Evolutionary conservation across 2,888 invertebrate genomes (phyloP).

Genomic region (Hypsopygia costalis): DNA sequence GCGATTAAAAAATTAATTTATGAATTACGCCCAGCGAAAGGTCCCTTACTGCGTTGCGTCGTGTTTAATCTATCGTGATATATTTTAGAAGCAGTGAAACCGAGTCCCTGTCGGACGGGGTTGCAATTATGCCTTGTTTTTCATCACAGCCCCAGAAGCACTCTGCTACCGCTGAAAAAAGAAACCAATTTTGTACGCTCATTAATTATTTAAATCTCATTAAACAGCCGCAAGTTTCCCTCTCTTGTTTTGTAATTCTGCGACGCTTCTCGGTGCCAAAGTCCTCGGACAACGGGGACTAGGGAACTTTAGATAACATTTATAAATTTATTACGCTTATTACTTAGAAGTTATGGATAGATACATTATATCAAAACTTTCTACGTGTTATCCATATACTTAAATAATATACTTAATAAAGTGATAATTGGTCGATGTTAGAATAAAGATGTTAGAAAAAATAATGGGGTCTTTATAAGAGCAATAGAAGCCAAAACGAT

Average conservation of each 20-base stretch:
- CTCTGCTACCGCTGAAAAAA: constrained; percentile 59
- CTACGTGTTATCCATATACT: too few species aligned
- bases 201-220: constrained; percentile 81
- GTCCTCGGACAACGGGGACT: constrained; percentile 43
- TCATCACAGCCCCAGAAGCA: constrained; percentile 60
- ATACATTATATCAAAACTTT: too few species aligned
- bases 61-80: constrained; percentile 23
- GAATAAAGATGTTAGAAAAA: too few species aligned
- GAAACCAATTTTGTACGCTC: constrained; percentile 78
- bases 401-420: too few species aligned
- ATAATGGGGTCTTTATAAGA: too few species aligned
- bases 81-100: constrained; percentile 22
- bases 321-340: constrained; percentile 7
- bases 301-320: constrained; percentile 18
- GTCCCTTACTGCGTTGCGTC: constrained; percentile 38
- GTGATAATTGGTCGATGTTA: too few species aligned
- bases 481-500: too few species aligned
- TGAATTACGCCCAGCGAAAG: constrained; percentile 43
- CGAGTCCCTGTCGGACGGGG: constrained; percentile 47
- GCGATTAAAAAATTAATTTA: constrained; percentile 57
- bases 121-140: constrained; percentile 70
- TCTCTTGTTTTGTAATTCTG: constrained; percentile 62
- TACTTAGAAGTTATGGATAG: not conserved
- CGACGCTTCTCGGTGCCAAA: constrained; percentile 47
- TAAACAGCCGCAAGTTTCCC: constrained; percentile 73